Percentiles rank a stretch among this genome's conserved stretches.
Evolutionary conservation across 1,140 invertebrate genomes (phyloP).

Genomic region (Anoplophora glabripennis): DNA sequence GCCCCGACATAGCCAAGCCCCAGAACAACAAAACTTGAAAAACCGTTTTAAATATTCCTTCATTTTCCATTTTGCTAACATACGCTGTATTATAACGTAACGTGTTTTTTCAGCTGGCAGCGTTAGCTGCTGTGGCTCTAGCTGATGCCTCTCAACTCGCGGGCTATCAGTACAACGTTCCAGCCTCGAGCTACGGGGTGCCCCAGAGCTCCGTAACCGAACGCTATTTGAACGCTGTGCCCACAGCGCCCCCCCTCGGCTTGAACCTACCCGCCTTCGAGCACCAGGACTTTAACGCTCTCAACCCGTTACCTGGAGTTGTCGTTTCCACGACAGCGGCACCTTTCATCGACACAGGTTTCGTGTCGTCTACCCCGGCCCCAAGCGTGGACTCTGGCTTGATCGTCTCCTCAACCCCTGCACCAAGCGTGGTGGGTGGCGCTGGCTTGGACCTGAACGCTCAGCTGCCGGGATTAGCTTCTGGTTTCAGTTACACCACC

Average conservation of each 20-base stretch:
- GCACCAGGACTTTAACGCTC: neutral
- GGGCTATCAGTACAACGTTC: neutral
- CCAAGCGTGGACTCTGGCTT: neutral
- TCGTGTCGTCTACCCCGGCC: neutral
- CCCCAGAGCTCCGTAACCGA: neutral
- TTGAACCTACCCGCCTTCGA: neutral
- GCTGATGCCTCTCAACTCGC: neutral
- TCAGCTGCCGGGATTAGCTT: too few relatives aligned
- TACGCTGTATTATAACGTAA: too few relatives aligned
- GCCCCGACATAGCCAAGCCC: too few relatives aligned
- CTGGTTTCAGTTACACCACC: neutral
- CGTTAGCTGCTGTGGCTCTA: neutral
- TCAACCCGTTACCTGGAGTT: neutral
- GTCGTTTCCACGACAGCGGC: neutral
- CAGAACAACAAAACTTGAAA: too few relatives aligned
- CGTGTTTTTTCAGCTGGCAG: neutral
- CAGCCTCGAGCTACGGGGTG: neutral
- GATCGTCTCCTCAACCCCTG: constrained; percentile 6
- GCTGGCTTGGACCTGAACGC: too few relatives aligned
- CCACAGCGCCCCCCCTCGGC: neutral
- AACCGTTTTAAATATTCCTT: too few relatives aligned
- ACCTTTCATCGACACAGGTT: neutral
- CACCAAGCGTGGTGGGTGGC: neutral
- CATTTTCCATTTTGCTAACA: too few relatives aligned
- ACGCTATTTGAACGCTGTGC: too few relatives aligned